These are phyloP conservation scores for Hippopotamus amphibius DNA, from an alignment of 2,113 vertebrate species.

Conservation along the genomic window DNA sequence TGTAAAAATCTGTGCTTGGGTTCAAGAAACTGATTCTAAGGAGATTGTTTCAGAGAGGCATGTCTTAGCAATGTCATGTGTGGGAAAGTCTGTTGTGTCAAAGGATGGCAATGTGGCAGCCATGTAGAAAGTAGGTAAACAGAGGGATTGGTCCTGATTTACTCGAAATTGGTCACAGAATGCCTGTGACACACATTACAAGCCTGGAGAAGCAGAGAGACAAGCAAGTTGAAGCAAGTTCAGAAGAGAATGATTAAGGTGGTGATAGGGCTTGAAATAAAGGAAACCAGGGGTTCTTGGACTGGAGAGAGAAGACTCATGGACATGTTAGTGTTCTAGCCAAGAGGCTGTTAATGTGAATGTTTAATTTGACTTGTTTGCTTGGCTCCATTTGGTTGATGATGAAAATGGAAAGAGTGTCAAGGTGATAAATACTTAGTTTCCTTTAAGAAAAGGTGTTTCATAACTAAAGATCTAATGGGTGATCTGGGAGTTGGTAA, in stretches of 20 bases:
- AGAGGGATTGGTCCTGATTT: neutral
- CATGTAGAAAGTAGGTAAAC: neutral
- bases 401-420: neutral
- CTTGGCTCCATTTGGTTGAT: neutral
- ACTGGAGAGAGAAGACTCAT: neutral
- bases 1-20: neutral
- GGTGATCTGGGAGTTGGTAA: neutral
- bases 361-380: neutral
- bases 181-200: neutral
- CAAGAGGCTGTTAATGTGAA: neutral
- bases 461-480: neutral
- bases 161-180: neutral
- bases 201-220: neutral
- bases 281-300: neutral
- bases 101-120: neutral
- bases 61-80: neutral
- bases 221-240: neutral
- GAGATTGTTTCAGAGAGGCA: neutral
- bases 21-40: neutral
- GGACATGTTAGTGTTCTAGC: neutral
- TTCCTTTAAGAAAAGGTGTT: constrained; percentile 38
- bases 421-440: neutral
- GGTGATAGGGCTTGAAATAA: neutral
- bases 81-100: neutral
- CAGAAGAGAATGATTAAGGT: neutral